Base-by-base conservation (phyloP, 2,797 vertebrate species). In the Hippoglossus hippoglossus region DNA sequence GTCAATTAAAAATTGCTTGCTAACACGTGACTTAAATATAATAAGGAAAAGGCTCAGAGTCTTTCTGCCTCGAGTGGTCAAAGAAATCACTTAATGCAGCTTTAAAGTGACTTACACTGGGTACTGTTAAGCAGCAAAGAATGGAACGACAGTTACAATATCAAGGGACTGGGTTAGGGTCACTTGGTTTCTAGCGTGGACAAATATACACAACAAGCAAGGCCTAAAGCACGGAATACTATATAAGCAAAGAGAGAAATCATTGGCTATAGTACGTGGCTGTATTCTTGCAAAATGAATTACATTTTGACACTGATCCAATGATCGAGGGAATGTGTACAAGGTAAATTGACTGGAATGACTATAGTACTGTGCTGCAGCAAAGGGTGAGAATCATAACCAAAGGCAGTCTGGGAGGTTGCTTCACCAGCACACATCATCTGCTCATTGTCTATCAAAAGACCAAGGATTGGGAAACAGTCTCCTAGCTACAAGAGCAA, bases 121-220 rank as follows among this genome's bases (percentile, higher is more conserved):
- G 71, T 63, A 84, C 53, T 55, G 26, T 79, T 67, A 54, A 78
- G 79, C 88, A 82, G 80, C 78, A 76, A 51, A 55, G 47, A 79
- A 80, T 81, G 71, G 22, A 73, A 78, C 61, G 53, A 61, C 77
- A 85, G 85, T 86, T 77, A 79, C 79, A 85, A 91, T 63, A 85
- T 75, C 87, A 84, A 87, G 74, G 84, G 90, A 31, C 41, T 77
- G 76, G 59, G 71, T 84, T 67, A 82, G 77, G 63, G 39, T 75
- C 74, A 74, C 75, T 84, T 86, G 57, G 50, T 82, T 79, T 88
- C 57, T 55, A 58, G 46, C 68, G 67, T 62, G 63, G 57, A 66
- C 57, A 73, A 70, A 84, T 31, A 74, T 39, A 81, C 69, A 87
- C 46, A 54, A 87, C 65, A 84, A 80, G 76, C 81, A 85, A 80